A percentile compares a stretch with the other conserved stretches of the same genome.
These are phyloP conservation scores for Passer montanus DNA, from an alignment of 2,113 vertebrate genomes.

Conservation along the genomic window DNA sequence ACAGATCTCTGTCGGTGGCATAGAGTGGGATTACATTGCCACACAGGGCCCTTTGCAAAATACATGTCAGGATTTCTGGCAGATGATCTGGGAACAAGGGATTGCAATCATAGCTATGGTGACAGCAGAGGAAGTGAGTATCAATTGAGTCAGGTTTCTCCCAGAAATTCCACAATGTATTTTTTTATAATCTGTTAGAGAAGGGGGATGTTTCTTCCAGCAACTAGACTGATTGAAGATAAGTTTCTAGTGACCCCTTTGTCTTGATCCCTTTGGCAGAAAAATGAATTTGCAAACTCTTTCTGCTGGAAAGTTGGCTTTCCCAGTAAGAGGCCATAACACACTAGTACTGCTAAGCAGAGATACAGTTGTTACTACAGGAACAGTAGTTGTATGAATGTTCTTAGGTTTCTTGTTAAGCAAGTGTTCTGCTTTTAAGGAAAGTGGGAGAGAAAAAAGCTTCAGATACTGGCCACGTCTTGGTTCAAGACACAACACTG, in stretches of 20 bases:
- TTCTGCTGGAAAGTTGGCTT: neutral
- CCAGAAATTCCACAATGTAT: neutral
- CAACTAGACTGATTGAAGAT: accelerated
- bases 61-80: conserved; percentile 98
- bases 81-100: conserved; percentile 98
- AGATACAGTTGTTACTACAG: neutral
- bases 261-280: neutral
- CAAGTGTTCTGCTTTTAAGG: conserved; percentile 70
- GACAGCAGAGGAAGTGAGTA: conserved; percentile 90
- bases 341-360: neutral
- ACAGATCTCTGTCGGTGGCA: conserved; percentile 85
- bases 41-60: conserved; percentile 90
- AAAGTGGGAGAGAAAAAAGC: conserved; percentile 94
- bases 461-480: conserved; percentile 97
- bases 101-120: conserved; percentile 97
- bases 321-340: neutral
- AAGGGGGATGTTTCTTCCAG: neutral
- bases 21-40: conserved; percentile 96
- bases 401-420: neutral
- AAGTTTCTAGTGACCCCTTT: neutral
- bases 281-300: neutral
- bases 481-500: conserved; percentile 93
- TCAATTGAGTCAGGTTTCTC: neutral
- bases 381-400: neutral
- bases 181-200: neutral